A percentile compares a stretch with the other conserved stretches of the same genome.
Conservation (phyloP, 2,113 vertebrate species). For the Oryzias melastigma region DNA sequence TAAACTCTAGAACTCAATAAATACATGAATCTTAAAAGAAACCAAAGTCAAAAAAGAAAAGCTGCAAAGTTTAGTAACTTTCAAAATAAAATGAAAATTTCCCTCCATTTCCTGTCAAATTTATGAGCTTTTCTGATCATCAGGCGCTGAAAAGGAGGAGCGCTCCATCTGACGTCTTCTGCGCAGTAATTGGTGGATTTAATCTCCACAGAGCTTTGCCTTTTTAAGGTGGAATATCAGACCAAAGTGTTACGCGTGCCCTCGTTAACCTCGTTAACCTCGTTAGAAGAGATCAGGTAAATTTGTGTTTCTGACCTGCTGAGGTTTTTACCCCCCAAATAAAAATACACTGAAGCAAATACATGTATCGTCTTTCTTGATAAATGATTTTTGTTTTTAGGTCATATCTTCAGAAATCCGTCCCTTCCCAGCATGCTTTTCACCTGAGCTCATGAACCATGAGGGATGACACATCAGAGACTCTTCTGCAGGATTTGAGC, state of each 20-base stretch:
- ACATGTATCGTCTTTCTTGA: background rate
- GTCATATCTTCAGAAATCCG: constrained; percentile 32
- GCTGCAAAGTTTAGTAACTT: too few species aligned
- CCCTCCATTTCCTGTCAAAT: too few species aligned
- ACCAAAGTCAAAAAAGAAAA: too few species aligned
- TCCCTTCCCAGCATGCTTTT: constrained; percentile 45
- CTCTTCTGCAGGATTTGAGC: constrained; percentile 15
- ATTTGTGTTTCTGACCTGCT: constrained; percentile 5
- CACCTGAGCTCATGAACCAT: constrained; percentile 47
- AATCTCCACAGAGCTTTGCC: constrained; percentile 35
- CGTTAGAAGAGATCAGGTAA: constrained; percentile 27
- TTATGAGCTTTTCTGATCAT: too few species aligned
- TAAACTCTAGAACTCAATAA: too few species aligned
- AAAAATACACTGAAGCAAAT: too few species aligned
- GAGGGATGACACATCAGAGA: constrained; percentile 45
- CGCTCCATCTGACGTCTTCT: constrained; percentile 37
- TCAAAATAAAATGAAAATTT: too few species aligned
- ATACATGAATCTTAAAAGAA: too few species aligned
- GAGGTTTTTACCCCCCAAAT: too few species aligned
- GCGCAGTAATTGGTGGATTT: constrained; percentile 63
- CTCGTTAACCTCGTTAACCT: constrained; percentile 38
- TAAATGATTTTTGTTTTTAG: constrained; percentile 31
- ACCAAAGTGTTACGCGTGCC: constrained; percentile 1
- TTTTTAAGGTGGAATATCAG: constrained; percentile 42
- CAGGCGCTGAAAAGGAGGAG: constrained; percentile 47